A percentile compares a stretch with the other conserved stretches of the same genome.
phyloP scores from a whole-genome alignment of 2,888 invertebrate species.

The Acanthosepion esculentum region DNA sequence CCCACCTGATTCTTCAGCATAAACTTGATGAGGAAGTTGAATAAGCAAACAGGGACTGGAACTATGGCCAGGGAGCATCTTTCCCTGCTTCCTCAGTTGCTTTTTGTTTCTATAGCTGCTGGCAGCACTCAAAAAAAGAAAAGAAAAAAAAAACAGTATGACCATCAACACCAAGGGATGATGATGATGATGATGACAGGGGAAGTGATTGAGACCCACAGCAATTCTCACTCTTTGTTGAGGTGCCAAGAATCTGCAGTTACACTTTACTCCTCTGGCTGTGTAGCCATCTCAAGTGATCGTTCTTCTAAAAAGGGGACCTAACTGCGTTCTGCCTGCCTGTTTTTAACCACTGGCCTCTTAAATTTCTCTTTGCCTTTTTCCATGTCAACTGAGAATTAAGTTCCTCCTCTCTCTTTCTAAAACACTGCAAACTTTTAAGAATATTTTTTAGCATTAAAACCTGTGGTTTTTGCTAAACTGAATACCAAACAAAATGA shows the following conservation, averaged over 20 bases:
- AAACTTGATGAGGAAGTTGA: background rate
- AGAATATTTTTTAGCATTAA: background rate
- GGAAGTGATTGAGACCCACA: background rate
- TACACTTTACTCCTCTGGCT: background rate
- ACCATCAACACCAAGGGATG: conserved; percentile 22
- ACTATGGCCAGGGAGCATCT: background rate
- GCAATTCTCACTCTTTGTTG: background rate
- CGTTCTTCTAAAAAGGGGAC: background rate
- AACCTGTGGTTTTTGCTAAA: background rate
- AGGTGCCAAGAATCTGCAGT: conserved; percentile 21
- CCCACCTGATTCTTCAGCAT: background rate
- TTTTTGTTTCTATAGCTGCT: conserved; percentile 46
- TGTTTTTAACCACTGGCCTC: background rate
- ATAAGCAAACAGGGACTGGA: background rate
- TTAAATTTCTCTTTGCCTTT: background rate
- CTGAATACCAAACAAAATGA: background rate
- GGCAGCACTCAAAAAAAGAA: background rate
- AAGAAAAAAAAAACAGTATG: background rate
- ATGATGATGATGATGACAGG: background rate
- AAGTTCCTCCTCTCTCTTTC: background rate
- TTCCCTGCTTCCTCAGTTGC: background rate
- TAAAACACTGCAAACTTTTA: background rate
- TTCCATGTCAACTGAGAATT: background rate
- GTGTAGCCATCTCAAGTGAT: background rate
- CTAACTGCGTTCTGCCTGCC: background rate